Evolutionary conservation across 1,140 invertebrate species (phyloP), one percentile per base, ranked within the genome.

Genomic region (Macrotrachela quadricornifera): DNA sequence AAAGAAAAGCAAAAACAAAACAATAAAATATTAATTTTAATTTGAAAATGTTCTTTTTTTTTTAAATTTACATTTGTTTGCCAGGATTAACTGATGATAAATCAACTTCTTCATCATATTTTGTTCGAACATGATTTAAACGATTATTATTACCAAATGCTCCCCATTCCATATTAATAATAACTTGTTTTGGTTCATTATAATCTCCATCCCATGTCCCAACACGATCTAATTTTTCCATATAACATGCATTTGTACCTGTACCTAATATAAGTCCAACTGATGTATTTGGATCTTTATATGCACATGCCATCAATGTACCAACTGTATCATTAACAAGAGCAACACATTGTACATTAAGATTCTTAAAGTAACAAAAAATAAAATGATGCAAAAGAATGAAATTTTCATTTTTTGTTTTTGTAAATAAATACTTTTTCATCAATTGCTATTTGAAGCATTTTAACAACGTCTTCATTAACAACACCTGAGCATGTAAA

Each of bases 151-250:
- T 85, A 0, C 91, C 91, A 64, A 96, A 92, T 10, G 88, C 90
- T 38, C 91, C 91, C 87, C 86, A 94, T 71, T 96, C 91, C 1
- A 82, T 85, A 65, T 96, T 96, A 49, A 95, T 80, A 40, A 94
- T 74, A 55, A 95, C 80, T 77, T 83, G 54, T 16, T 50, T 55
- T 37, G 54, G 54, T 15, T 55, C 43, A 41, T 55, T 21, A 43
- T 41, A 16, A 38, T 55, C 54, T 14, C 46, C 49, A 41, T 49
- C 37, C 57, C 51, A 57, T 15, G 43, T 49, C 37, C 65, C 78
- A 10, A 78, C 78, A 61, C 81, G 80, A 48, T 77, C 72, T 46
- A 82, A 76, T 61, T 80, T 80, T 64, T 97, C 92, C 44, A 96
- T 83, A 64, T 96, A 97, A 67, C 91, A 96, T 1, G 90, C 88